Evolutionary conservation across 2,797 vertebrate genomes (phyloP).

Genomic region (Zalophus californianus): DNA sequence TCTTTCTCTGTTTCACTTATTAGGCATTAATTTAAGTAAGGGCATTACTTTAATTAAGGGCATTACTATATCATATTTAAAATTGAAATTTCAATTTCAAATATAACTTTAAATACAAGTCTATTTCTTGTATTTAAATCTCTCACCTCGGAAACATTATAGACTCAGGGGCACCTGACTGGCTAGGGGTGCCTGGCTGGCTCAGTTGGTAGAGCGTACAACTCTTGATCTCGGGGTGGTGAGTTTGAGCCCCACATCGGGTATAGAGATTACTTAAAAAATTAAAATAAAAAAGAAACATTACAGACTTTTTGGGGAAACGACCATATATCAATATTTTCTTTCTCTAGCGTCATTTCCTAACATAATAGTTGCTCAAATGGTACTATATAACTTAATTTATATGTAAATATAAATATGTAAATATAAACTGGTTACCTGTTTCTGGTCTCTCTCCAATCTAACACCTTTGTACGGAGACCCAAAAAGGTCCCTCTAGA

Average conservation of each 20-base stretch:
- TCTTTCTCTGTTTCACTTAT: conserved; percentile 23
- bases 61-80: neutral
- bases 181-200: neutral
- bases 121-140: neutral
- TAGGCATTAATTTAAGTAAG: neutral
- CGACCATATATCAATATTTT: neutral
- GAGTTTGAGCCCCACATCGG: neutral
- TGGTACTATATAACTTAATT: neutral
- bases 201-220: neutral
- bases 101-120: too few relatives aligned
- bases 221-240: neutral
- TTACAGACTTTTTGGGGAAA: neutral
- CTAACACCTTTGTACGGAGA: neutral
- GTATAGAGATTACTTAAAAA: too few relatives aligned
- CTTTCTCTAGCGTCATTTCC: neutral
- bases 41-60: neutral
- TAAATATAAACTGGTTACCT: neutral
- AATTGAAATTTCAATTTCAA: neutral
- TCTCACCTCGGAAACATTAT: neutral
- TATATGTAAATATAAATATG: neutral
- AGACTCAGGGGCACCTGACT: neutral
- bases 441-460: neutral
- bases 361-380: neutral
- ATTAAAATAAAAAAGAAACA: neutral
- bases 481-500: neutral